A percentile compares a stretch with the other conserved stretches of the same genome.
Conservation (phyloP, 2,888 invertebrate genomes). For the Leptopilina myrica region DNA sequence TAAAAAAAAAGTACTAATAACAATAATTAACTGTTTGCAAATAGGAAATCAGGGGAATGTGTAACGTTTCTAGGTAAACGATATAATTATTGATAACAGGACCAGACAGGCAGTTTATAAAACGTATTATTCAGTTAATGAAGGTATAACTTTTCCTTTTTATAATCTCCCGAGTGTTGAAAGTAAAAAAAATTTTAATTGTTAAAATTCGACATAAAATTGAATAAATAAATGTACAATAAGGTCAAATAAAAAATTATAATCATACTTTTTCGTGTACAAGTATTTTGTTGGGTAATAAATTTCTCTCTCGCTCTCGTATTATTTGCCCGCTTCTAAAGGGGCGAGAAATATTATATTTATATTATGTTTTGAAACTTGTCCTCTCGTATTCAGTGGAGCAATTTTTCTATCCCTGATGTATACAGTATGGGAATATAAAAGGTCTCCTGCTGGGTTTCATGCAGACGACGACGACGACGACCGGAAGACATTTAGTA, state of each 20-base stretch:
- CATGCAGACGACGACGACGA: conserved; percentile 16
- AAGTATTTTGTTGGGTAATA: too few relatives aligned
- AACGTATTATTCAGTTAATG: background rate
- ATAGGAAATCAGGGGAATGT: background rate
- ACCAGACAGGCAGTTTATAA: background rate
- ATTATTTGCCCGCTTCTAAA: too few relatives aligned
- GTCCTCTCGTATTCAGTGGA: conserved; percentile 14
- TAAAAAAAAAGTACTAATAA: background rate
- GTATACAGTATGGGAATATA: conserved; percentile 3
- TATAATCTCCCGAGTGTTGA: too few relatives aligned
- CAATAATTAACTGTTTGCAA: background rate
- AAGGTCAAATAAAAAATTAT: too few relatives aligned
- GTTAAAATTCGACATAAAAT: too few relatives aligned
- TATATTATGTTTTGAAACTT: background rate
- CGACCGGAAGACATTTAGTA: conserved; percentile 20
- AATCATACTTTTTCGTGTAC: too few relatives aligned
- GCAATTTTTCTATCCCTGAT: conserved; percentile 14
- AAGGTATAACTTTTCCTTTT: too few relatives aligned
- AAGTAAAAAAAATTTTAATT: too few relatives aligned
- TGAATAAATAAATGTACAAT: too few relatives aligned
- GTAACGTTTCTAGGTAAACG: background rate
- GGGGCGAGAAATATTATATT: too few relatives aligned
- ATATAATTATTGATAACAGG: conserved; percentile 4
- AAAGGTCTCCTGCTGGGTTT: conserved; percentile 13
- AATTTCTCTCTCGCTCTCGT: too few relatives aligned